Percentiles rank a stretch among this genome's conserved stretches.
phyloP scores from a whole-genome alignment of 2,888 invertebrate species.

The Drosophila colorata region DNA sequence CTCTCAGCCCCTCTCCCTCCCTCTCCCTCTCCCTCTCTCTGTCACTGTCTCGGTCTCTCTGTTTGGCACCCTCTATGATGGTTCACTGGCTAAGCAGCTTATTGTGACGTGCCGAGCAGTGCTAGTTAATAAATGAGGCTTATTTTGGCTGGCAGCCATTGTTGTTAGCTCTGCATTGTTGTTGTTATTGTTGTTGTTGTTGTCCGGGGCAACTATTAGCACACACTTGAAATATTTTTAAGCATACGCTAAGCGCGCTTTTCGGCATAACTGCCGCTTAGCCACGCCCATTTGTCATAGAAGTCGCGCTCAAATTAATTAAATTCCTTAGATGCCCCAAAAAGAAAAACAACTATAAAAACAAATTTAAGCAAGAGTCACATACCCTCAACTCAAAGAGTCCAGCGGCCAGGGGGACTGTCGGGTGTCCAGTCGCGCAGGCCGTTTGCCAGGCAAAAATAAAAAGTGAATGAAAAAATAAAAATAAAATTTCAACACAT shows the following conservation, averaged over 20 bases:
- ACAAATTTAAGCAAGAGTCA: conserved; percentile 61
- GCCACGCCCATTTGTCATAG: conserved; percentile 78
- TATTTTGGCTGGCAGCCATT: conserved; percentile 56
- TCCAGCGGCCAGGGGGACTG: neutral
- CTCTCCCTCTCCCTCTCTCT: neutral
- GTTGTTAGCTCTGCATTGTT: conserved; percentile 27
- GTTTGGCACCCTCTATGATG: conserved; percentile 51
- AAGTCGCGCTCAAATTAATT: conserved; percentile 76
- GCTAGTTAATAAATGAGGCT: conserved; percentile 66
- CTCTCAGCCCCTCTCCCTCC: conserved; percentile 19
- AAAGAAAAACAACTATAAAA: conserved; percentile 15
- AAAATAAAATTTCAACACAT: conserved; percentile 78
- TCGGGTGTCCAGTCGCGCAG: conserved; percentile 17
- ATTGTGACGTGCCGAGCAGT: conserved; percentile 53
- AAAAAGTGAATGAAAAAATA: conserved; percentile 15
- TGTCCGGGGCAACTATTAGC: conserved; percentile 57
- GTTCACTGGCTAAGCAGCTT: conserved; percentile 66
- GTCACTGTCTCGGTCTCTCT: neutral
- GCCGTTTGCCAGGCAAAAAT: conserved; percentile 19
- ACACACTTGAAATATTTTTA: conserved; percentile 61
- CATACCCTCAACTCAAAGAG: conserved; percentile 48
- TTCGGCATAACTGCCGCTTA: conserved; percentile 63
- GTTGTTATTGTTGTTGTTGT: conserved; percentile 4
- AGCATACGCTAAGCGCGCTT: conserved; percentile 65
- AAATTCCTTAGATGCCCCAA: conserved; percentile 71